Conservation (phyloP, 1,140 invertebrate genomes). For the Delia radicum region DNA sequence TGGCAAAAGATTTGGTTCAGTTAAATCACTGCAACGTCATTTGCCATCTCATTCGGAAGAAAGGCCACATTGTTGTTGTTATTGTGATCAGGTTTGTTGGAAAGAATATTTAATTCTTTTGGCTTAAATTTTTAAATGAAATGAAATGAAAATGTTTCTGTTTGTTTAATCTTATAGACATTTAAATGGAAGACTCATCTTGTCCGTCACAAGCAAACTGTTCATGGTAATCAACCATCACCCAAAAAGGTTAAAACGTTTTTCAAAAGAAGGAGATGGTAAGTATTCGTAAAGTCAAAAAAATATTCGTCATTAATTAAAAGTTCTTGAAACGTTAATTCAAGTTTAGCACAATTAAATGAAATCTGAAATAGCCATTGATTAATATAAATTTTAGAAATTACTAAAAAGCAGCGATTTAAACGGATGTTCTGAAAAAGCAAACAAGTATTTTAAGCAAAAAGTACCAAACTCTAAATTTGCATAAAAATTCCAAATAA, state of each 20-base stretch:
- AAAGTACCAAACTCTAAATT: no score
- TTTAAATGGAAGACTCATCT: conserved; percentile 55
- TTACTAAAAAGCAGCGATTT: no score
- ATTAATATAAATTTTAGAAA: background rate
- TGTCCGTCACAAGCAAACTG: conserved; percentile 52
- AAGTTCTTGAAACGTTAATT: no score
- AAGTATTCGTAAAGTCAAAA: no score
- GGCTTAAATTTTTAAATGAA: background rate
- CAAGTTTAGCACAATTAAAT: no score
- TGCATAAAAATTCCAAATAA: no score
- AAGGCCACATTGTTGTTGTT: conserved; percentile 80
- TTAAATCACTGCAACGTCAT: conserved; percentile 67
- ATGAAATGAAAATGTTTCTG: background rate
- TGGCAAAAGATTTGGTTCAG: conserved; percentile 50
- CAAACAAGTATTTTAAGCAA: no score
- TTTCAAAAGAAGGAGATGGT: conserved; percentile 49
- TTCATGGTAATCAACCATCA: conserved; percentile 51
- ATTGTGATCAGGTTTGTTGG: conserved; percentile 61
- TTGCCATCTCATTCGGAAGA: conserved; percentile 87
- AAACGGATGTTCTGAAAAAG: no score
- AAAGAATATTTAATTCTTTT: background rate
- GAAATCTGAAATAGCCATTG: no score
- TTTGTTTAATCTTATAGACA: conserved; percentile 37
- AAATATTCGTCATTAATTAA: background rate
- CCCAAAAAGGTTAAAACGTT: conserved; percentile 52